Conservation (phyloP, 2,888 invertebrate species). For the Campopleginae sp. region DNA sequence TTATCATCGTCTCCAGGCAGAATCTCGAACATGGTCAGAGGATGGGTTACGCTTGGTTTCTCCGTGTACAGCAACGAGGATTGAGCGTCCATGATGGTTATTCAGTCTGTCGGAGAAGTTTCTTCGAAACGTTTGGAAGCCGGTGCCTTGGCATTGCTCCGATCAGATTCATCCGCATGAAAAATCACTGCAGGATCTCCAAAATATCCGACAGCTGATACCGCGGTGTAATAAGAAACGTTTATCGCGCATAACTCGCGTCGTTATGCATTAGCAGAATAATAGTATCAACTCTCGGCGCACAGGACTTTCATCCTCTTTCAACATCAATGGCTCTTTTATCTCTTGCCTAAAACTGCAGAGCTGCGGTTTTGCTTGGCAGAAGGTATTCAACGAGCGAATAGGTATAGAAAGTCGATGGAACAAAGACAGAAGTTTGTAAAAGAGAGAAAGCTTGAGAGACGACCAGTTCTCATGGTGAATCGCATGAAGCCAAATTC, state of each 20-base stretch:
- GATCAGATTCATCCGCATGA: constrained; percentile 25
- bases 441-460: constrained; percentile 8
- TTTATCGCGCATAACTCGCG: background rate
- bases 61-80: background rate
- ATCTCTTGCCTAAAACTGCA: background rate
- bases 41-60: constrained; percentile 19
- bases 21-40: constrained; percentile 17
- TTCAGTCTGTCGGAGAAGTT: constrained; percentile 1
- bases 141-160: constrained; percentile 14
- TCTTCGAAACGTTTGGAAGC: background rate
- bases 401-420: constrained; percentile 21
- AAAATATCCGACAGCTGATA: constrained; percentile 15
- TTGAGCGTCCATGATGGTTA: background rate
- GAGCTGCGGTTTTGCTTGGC: constrained; percentile 23
- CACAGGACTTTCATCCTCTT: constrained; percentile 13
- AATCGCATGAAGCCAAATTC: constrained; percentile 60
- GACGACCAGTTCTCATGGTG: constrained; percentile 35
- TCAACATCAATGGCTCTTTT: constrained; percentile 13
- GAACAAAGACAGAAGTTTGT: constrained; percentile 11
- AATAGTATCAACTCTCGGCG: background rate
- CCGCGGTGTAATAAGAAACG: background rate
- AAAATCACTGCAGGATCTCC: background rate
- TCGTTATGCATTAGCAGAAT: constrained; percentile 12
- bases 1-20: constrained; percentile 38
- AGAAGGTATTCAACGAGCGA: constrained; percentile 22